Evolutionary conservation across 2,888 invertebrate species (phyloP).

Genomic region (Dolomedes plantarius): DNA sequence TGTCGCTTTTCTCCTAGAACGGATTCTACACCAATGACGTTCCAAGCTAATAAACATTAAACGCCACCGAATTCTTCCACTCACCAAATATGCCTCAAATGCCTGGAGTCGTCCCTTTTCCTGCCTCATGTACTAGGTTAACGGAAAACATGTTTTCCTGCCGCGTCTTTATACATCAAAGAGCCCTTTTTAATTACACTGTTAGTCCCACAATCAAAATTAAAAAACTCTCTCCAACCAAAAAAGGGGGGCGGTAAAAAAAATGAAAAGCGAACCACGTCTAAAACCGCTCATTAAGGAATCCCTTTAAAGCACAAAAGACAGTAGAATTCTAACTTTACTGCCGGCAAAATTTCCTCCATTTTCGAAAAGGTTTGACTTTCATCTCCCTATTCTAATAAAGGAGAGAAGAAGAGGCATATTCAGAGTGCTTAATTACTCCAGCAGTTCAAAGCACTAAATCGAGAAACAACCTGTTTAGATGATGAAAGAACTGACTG

Average conservation of each 20-base stretch:
- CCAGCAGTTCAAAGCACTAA: conserved; percentile 66
- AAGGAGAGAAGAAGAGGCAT: conserved; percentile 62
- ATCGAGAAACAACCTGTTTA: conserved; percentile 69
- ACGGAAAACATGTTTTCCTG: conserved; percentile 35
- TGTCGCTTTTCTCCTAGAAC: neutral
- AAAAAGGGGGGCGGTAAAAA: conserved; percentile 23
- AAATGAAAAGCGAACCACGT: conserved; percentile 32
- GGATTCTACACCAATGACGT: neutral
- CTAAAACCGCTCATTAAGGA: conserved; percentile 70
- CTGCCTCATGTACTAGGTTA: neutral
- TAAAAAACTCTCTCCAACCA: conserved; percentile 24
- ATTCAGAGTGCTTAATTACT: conserved; percentile 68
- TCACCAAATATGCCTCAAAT: neutral
- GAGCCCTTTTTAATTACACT: conserved; percentile 67
- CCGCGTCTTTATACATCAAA: conserved; percentile 44
- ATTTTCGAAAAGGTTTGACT: conserved; percentile 38
- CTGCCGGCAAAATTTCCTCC: conserved; percentile 64
- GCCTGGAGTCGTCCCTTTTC: neutral
- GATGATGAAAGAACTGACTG: conserved; percentile 59
- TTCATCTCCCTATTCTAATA: conserved; percentile 60
- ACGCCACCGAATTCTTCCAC: neutral
- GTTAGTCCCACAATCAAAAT: conserved; percentile 67
- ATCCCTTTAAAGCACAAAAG: conserved; percentile 58
- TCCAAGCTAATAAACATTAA: neutral
- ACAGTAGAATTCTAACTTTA: conserved; percentile 51